Evolutionary conservation across 2,888 invertebrate species (phyloP).

Genomic region (Petrolisthes manimaculis): DNA sequence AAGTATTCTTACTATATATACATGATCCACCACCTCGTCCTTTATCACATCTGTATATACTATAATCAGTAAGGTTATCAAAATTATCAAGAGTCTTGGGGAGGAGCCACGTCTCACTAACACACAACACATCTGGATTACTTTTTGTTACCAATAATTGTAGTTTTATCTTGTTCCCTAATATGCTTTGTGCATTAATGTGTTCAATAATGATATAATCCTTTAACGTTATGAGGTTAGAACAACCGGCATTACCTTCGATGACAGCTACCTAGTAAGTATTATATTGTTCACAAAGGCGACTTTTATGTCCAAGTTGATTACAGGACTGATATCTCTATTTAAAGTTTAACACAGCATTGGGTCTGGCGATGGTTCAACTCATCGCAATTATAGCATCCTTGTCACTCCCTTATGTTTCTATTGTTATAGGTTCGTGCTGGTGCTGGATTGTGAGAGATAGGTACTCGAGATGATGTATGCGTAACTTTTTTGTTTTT

Average conservation of each 20-base stretch:
- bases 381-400: background rate
- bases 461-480: background rate
- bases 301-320: background rate
- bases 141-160: background rate
- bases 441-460: background rate
- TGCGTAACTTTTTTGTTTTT: background rate
- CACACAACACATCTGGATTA: background rate
- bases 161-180: background rate
- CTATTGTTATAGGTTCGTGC: too few species aligned
- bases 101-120: background rate
- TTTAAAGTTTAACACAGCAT: background rate
- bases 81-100: background rate
- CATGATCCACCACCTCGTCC: background rate
- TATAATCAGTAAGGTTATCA: background rate
- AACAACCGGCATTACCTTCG: background rate
- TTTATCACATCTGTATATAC: background rate
- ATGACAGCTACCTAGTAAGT: background rate
- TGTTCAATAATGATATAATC: background rate
- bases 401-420: too few species aligned
- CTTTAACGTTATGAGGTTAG: background rate
- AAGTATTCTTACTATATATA: background rate
- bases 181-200: background rate
- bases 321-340: background rate
- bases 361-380: background rate
- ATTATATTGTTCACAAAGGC: background rate